These are phyloP conservation scores for Eumeta japonica DNA, from an alignment of 1,140 invertebrate species.

Conservation along the genomic window DNA sequence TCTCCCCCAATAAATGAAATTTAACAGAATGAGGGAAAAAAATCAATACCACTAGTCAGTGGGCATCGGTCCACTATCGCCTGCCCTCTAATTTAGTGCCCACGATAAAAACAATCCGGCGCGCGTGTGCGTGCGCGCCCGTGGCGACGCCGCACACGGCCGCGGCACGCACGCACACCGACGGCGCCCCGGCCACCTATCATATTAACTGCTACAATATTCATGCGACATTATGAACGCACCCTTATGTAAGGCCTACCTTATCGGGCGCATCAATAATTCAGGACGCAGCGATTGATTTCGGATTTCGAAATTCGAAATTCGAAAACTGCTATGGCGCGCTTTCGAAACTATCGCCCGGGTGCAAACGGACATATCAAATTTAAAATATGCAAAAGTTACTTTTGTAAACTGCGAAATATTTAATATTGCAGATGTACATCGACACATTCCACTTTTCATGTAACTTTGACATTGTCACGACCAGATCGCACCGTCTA, in stretches of 20 bases:
- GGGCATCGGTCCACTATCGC: slow-evolving; percentile 46
- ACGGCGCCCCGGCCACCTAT: slow-evolving; percentile 3
- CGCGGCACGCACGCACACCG: slow-evolving; percentile 12
- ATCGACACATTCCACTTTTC: no score
- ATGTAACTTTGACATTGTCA: no score
- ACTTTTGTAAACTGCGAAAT: no score
- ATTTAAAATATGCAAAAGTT: no score
- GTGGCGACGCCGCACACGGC: no score
- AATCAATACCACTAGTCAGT: slow-evolving; percentile 47
- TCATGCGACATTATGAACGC: slow-evolving; percentile 30
- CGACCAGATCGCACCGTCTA: no score
- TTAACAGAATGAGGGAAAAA: slow-evolving; percentile 57
- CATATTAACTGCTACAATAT: slow-evolving; percentile 31
- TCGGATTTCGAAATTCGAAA: slow-evolving; percentile 5
- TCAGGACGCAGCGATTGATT: slow-evolving; percentile 19
- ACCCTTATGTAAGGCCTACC: slow-evolving; percentile 29
- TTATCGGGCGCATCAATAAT: slow-evolving; percentile 42
- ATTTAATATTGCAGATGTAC: no score
- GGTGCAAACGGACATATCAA: no score
- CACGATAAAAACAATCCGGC: slow-evolving; percentile 37
- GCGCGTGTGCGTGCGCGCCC: slow-evolving; percentile 18
- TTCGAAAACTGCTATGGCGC: no score
- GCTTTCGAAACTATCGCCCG: no score
- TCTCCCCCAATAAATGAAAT: slow-evolving; percentile 56
- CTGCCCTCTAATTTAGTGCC: slow-evolving; percentile 43